phyloP scores from a whole-genome alignment of 2,888 invertebrate species.

The Pheosia gnoma region DNA sequence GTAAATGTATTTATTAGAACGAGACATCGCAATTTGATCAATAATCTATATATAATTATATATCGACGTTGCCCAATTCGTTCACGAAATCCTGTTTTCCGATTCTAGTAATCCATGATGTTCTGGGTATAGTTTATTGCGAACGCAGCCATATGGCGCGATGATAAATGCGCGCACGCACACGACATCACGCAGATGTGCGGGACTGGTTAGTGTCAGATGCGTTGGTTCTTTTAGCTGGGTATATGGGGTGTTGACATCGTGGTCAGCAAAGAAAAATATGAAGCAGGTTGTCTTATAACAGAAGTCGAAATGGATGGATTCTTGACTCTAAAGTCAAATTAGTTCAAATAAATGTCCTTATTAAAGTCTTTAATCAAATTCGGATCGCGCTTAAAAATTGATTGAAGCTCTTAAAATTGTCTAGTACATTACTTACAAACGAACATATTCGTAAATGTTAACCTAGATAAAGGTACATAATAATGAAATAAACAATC shows the following conservation, averaged over 20 bases:
- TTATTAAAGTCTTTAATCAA: too few species aligned
- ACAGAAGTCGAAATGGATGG: neutral
- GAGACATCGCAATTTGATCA: neutral
- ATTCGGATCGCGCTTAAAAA: too few species aligned
- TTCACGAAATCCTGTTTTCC: slow-evolving; percentile 40
- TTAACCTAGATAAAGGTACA: neutral
- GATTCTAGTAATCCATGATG: slow-evolving; percentile 50
- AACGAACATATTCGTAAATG: neutral
- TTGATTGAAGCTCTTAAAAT: too few species aligned
- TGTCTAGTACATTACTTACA: too few species aligned
- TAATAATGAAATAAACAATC: too few species aligned
- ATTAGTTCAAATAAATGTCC: too few species aligned
- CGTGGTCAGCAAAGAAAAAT: neutral
- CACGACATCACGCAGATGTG: slow-evolving; percentile 23
- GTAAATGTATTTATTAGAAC: neutral
- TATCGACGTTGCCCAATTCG: neutral
- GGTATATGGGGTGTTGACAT: neutral
- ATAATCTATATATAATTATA: neutral
- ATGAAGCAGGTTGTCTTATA: neutral
- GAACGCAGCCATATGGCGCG: slow-evolving; percentile 49
- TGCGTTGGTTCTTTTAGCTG: slow-evolving; percentile 10
- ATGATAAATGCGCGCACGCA: slow-evolving; percentile 35
- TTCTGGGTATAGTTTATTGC: slow-evolving; percentile 58
- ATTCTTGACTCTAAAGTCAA: too few species aligned
- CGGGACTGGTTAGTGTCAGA: slow-evolving; percentile 31